Conservation (phyloP, 2,888 invertebrate genomes). For the Aphidoletes aphidimyza region DNA sequence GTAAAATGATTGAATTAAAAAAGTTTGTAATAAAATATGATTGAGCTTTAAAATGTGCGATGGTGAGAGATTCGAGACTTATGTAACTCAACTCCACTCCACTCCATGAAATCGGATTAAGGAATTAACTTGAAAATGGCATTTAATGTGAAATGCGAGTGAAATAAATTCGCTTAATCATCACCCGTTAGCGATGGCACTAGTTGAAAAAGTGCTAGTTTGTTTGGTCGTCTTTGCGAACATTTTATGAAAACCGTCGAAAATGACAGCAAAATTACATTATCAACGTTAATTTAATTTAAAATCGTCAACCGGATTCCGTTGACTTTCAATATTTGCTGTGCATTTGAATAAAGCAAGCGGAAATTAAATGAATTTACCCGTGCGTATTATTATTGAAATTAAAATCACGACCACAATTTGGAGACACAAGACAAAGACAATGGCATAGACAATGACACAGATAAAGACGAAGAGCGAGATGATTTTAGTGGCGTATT, state of each 20-base stretch:
- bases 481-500: background rate
- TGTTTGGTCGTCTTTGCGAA: background rate
- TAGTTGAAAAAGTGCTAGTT: background rate
- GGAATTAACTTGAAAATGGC: background rate
- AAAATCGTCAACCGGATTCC: background rate
- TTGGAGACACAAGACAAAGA: background rate
- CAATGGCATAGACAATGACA: too few relatives aligned
- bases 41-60: background rate
- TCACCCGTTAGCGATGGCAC: background rate
- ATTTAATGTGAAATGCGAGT: background rate
- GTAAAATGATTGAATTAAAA: constrained; percentile 29
- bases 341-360: background rate
- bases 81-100: background rate
- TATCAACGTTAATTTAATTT: constrained; percentile 14
- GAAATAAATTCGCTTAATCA: background rate
- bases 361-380: constrained; percentile 39
- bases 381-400: constrained; percentile 16
- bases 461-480: background rate
- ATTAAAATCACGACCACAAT: background rate
- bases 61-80: background rate
- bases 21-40: constrained; percentile 14
- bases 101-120: background rate
- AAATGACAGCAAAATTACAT: background rate
- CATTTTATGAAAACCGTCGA: background rate
- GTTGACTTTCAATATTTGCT: background rate